Evolutionary conservation across 2,888 invertebrate genomes (phyloP).

Genomic region (Leptinotarsa tumamoca): DNA sequence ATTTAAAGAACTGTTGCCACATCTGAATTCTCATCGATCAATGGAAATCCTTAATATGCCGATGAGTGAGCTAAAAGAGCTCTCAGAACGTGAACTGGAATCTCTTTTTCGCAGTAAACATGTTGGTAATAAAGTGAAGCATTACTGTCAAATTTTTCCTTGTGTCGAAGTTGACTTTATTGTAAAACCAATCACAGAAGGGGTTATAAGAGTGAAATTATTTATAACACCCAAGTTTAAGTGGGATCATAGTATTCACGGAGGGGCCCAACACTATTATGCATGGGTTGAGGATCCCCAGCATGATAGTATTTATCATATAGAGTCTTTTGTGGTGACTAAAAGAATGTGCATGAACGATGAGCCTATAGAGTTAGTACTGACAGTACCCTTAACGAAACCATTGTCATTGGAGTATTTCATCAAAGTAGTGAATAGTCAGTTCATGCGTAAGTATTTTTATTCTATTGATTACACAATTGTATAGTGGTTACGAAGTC

Average conservation of each 20-base stretch:
- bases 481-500: no score
- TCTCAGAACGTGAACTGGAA: conserved; percentile 90
- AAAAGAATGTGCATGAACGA: conserved; percentile 70
- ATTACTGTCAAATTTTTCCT: conserved; percentile 89
- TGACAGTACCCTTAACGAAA: conserved; percentile 95
- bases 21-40: conserved; percentile 83
- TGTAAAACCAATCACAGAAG: conserved; percentile 96
- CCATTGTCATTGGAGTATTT: conserved; percentile 94
- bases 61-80: conserved; percentile 84
- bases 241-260: conserved; percentile 92
- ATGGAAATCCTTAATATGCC: conserved; percentile 82
- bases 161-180: conserved; percentile 82
- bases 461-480: no score
- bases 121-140: conserved; percentile 81
- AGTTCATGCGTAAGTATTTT: conserved; percentile 73
- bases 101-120: conserved; percentile 81
- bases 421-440: conserved; percentile 87
- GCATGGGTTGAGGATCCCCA: conserved; percentile 98
- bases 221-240: conserved; percentile 79
- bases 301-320: conserved; percentile 94
- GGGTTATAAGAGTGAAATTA: conserved; percentile 86
- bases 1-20: conserved; percentile 76
- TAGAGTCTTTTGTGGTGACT: conserved; percentile 86
- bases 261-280: conserved; percentile 89
- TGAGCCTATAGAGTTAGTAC: conserved; percentile 86